Evolutionary conservation across 2,888 invertebrate species (phyloP), one percentile per base, ranked within the genome.

Genomic region (Sphinx pinastri): DNA sequence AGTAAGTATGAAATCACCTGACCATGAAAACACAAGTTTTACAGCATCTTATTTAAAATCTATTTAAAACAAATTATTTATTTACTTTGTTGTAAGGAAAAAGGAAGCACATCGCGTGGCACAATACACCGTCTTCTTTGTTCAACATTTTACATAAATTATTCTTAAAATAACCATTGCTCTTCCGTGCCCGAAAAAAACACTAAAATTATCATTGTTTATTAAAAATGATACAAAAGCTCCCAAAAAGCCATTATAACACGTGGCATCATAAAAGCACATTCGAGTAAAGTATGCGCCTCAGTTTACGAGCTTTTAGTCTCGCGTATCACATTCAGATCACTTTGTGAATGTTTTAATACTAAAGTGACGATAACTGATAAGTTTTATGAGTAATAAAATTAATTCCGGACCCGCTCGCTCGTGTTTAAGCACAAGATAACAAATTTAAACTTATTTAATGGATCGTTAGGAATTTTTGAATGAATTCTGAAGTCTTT

Each of bases 201-300:
- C 2, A n/a, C 25, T 25, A 2, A 25, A 25, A 1, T 25, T 25
- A 1, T 1, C 25, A 25, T 25, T 25, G 25, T 25, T 45, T 45
- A 8, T 14, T 11, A 60, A 60, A 45, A 60, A 47, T 16, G 7
- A 12, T 16, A n/a, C 10, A 10, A 60, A 60, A 60, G 14, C 47
- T 63, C 19, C 45, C n/a, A 45, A 60, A 59, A 47, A 12, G 12
- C 63, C 49, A 19, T 13, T 47, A 63, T 49, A 47, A 60, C 60
- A 16, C 60, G 6, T 47, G 54, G 45, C 13, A 25, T 57, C 60
- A 45, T 52, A 63, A 69, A 63, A 54, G 19, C 79, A 82, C 88
- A 89, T 84, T 81, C 87, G 87, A 89, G 86, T 85, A 82, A 84
- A 83, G 78, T 79, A 76, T 76, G 76, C 77, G 82, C 81, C 81